Percentiles rank a stretch among this genome's conserved stretches.
Conservation (phyloP, 2,888 invertebrate species). For the Agrochola circellaris region DNA sequence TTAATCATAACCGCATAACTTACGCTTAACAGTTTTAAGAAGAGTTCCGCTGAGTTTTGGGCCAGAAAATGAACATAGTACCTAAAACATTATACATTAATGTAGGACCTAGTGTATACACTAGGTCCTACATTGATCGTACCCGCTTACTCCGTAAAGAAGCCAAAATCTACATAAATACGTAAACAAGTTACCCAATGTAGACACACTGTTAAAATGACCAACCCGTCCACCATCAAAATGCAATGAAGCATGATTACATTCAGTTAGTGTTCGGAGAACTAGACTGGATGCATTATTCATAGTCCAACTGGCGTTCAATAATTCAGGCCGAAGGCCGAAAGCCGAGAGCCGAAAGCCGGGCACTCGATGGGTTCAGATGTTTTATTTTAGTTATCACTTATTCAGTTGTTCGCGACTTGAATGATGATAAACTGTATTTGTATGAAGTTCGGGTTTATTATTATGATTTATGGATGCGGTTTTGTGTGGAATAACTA, state of each 20-base stretch:
- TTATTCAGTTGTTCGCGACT: conserved; percentile 67
- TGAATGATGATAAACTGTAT: conserved; percentile 63
- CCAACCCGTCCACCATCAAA: conserved; percentile 56
- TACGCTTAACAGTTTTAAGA: not conserved
- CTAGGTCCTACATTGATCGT: not conserved
- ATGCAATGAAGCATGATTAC: conserved; percentile 67
- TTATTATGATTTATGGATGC: conserved; percentile 54
- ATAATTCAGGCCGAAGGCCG: conserved; percentile 67
- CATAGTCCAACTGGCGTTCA: conserved; percentile 65
- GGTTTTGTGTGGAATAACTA: conserved; percentile 48
- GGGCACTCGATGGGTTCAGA: conserved; percentile 61
- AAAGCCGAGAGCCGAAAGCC: conserved; percentile 59
- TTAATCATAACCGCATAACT: not conserved
- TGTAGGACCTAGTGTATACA: no score
- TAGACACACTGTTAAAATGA: conserved; percentile 56
- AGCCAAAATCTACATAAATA: conserved; percentile 17
- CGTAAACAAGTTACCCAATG: conserved; percentile 20
- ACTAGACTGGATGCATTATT: conserved; percentile 67
- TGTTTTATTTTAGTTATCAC: conserved; percentile 69
- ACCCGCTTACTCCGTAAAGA: no score
- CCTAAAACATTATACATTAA: no score
- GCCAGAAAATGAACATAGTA: not conserved
- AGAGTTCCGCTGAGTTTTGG: not conserved
- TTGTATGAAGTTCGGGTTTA: conserved; percentile 54
- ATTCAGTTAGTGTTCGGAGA: conserved; percentile 65